Evolutionary conservation across 2,888 invertebrate species (phyloP).

Genomic region (Brenthis daphne): DNA sequence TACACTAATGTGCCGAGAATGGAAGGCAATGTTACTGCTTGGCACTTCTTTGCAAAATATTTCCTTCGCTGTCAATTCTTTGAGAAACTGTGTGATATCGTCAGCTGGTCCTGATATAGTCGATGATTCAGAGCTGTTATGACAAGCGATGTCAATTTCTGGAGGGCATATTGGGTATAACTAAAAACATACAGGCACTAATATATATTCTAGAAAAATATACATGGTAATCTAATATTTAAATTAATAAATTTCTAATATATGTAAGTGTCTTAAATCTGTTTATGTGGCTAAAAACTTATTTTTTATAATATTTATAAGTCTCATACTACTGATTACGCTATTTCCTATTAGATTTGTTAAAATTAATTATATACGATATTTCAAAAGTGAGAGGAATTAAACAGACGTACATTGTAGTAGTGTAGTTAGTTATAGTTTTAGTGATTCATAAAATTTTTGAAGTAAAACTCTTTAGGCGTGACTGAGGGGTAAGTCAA

Average conservation of each 20-base stretch:
- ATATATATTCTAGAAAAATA: neutral
- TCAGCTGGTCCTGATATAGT: constrained; percentile 89
- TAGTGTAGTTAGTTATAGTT: too few relatives aligned
- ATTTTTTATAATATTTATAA: too few relatives aligned
- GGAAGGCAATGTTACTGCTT: constrained; percentile 92
- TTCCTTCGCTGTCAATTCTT: constrained; percentile 55
- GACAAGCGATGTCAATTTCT: constrained; percentile 88
- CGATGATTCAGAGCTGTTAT: constrained; percentile 88
- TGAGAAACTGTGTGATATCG: constrained; percentile 82
- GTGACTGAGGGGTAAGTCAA: too few relatives aligned
- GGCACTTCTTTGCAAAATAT: constrained; percentile 64
- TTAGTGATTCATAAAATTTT: too few relatives aligned
- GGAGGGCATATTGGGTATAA: constrained; percentile 68
- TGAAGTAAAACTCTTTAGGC: too few relatives aligned
- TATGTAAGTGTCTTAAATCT: too few relatives aligned
- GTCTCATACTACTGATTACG: too few relatives aligned
- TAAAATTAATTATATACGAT: too few relatives aligned
- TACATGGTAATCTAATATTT: neutral
- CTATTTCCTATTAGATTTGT: too few relatives aligned
- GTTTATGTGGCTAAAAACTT: too few relatives aligned
- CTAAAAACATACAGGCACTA: constrained; percentile 38
- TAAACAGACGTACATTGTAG: too few relatives aligned
- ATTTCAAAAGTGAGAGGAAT: too few relatives aligned
- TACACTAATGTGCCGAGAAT: constrained; percentile 89
- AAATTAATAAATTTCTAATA: neutral